phyloP scores from a whole-genome alignment of 2,888 invertebrate genomes.

The Eupithecia vulgata region DNA sequence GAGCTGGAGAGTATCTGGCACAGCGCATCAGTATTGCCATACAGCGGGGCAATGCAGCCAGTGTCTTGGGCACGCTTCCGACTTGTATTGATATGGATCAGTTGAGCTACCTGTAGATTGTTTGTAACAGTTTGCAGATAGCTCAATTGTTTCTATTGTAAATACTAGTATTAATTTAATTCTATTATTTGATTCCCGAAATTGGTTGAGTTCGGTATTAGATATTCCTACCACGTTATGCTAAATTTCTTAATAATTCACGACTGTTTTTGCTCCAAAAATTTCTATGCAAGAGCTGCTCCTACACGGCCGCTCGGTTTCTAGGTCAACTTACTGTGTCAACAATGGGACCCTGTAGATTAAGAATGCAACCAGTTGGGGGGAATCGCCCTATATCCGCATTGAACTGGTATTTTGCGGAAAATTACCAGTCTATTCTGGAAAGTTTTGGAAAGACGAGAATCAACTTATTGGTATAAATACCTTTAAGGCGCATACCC shows the following conservation, averaged over 20 bases:
- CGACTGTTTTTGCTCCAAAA: conserved; percentile 4
- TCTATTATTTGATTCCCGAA: too few relatives aligned
- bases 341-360: conserved; percentile 64
- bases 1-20: too few relatives aligned
- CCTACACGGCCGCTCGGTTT: conserved; percentile 46
- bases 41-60: too few relatives aligned
- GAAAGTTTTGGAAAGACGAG: conserved; percentile 4
- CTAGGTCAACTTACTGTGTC: conserved; percentile 63
- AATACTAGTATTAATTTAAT: too few relatives aligned
- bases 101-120: too few relatives aligned
- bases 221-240: not conserved
- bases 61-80: too few relatives aligned
- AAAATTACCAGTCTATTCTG: conserved; percentile 11
- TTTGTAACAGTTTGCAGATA: too few relatives aligned
- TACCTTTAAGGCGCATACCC: too few relatives aligned
- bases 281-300: conserved; percentile 7
- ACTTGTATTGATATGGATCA: too few relatives aligned
- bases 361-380: conserved; percentile 55
- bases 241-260: not conserved
- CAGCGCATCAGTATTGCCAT: too few relatives aligned
- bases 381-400: conserved; percentile 30
- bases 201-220: not conserved
- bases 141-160: too few relatives aligned
- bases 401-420: conserved; percentile 17
- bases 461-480: not conserved